Conservation (phyloP, 1,140 invertebrate species). For the Philotrypesis tridentata region DNA sequence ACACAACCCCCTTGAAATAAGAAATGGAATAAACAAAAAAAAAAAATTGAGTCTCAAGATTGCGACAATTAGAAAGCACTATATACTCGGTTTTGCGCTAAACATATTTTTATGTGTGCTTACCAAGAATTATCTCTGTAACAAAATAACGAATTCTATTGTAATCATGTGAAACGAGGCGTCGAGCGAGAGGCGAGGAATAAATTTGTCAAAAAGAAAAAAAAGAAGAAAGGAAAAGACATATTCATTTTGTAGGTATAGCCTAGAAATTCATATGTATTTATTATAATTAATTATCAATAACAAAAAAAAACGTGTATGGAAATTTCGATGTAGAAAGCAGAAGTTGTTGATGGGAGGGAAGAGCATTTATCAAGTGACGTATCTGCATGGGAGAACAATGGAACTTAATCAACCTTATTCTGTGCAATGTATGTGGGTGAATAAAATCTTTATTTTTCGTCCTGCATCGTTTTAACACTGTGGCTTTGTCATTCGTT, state of each 20-base stretch:
- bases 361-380: constrained; percentile 13
- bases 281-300: constrained; percentile 8
- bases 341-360: background rate
- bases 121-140: constrained; percentile 3
- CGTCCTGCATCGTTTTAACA: constrained; percentile 66
- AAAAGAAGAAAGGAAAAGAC: too few species aligned
- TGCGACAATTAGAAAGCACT: background rate
- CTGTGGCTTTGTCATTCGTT: constrained; percentile 27
- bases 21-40: too few species aligned
- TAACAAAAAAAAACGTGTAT: constrained; percentile 26
- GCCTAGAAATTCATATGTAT: constrained; percentile 8
- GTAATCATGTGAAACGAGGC: background rate
- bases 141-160: background rate
- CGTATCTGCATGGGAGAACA: constrained; percentile 45
- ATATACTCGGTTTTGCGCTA: background rate
- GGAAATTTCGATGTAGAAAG: constrained; percentile 22
- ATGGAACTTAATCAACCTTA: constrained; percentile 63
- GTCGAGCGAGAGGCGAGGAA: background rate
- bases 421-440: constrained; percentile 65
- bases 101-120: constrained; percentile 28
- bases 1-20: too few species aligned
- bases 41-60: too few species aligned
- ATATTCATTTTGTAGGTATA: constrained; percentile 31
- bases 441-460: constrained; percentile 68
- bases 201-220: constrained; percentile 29